phyloP scores from a whole-genome alignment of 1,140 invertebrate genomes.

The Atta colombica region DNA sequence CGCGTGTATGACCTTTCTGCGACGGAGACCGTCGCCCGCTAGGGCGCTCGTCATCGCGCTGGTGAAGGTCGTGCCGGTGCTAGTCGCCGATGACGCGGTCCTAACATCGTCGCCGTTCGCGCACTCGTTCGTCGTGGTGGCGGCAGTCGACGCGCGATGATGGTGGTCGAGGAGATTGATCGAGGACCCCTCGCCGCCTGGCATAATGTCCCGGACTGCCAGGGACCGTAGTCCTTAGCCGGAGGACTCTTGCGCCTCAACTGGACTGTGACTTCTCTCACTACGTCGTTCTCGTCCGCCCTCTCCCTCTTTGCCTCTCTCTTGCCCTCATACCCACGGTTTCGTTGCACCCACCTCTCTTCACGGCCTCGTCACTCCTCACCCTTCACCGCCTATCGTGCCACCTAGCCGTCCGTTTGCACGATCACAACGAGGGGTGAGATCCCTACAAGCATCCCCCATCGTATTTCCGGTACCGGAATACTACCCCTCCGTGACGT shows the following conservation, averaged over 20 bases:
- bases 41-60: constrained; percentile 70
- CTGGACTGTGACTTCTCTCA: constrained; percentile 58
- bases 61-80: constrained; percentile 62
- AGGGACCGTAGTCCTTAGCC: constrained; percentile 82
- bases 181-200: constrained; percentile 86
- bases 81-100: constrained; percentile 66
- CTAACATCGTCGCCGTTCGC: constrained; percentile 76
- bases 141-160: constrained; percentile 26
- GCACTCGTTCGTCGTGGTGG: constrained; percentile 71
- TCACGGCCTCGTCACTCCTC: not conserved
- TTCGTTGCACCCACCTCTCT: not conserved
- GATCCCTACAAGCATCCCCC: constrained; percentile 28
- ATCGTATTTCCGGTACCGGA: constrained; percentile 6
- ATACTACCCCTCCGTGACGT: constrained; percentile 29
- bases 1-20: constrained; percentile 88
- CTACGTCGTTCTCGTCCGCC: constrained; percentile 37
- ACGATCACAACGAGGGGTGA: constrained; percentile 30
- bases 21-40: constrained; percentile 83
- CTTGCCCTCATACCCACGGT: not conserved
- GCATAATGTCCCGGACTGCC: constrained; percentile 81
- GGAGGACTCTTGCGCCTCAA: constrained; percentile 81
- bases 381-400: constrained; percentile 26
- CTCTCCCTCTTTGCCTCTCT: constrained; percentile 7
- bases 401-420: constrained; percentile 19
- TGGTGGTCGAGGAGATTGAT: constrained; percentile 78